Evolutionary conservation across 1,140 invertebrate species (phyloP).

Genomic region (Luehdorfia chinensis): DNA sequence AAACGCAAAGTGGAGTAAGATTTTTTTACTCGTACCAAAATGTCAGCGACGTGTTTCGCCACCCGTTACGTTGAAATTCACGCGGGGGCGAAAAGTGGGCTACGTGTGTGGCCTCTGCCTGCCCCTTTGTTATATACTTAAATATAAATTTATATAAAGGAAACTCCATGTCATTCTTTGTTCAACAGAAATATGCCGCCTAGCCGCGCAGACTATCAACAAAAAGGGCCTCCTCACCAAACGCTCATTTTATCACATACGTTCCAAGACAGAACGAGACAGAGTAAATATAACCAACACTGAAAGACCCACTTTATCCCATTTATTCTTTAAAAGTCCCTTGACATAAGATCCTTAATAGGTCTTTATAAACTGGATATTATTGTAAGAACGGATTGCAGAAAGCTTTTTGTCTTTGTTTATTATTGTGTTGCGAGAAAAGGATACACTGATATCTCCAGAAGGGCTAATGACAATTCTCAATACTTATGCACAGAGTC

Average conservation of each 20-base stretch:
- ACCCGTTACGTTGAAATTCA: too few species aligned
- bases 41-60: too few species aligned
- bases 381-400: slow-evolving; percentile 39
- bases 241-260: slow-evolving; percentile 66
- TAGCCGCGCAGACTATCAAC: slow-evolving; percentile 71
- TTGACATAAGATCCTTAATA: slow-evolving; percentile 21
- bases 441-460: slow-evolving; percentile 28
- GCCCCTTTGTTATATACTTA: too few species aligned
- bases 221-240: slow-evolving; percentile 69
- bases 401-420: slow-evolving; percentile 64
- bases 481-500: slow-evolving; percentile 38
- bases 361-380: slow-evolving; percentile 36
- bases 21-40: too few species aligned
- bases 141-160: slow-evolving; percentile 2
- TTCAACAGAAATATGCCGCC: slow-evolving; percentile 67
- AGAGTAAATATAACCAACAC: slow-evolving; percentile 25
- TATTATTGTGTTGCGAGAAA: slow-evolving; percentile 47
- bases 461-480: slow-evolving; percentile 34
- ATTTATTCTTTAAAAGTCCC: slow-evolving; percentile 30
- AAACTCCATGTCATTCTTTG: slow-evolving; percentile 31
- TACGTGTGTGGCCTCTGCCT: too few species aligned
- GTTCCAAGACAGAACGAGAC: slow-evolving; percentile 51
- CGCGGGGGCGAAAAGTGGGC: too few species aligned
- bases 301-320: slow-evolving; percentile 28
- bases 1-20: too few species aligned